phyloP scores from a whole-genome alignment of 1,140 invertebrate species.

The Drosophila novamexicana region DNA sequence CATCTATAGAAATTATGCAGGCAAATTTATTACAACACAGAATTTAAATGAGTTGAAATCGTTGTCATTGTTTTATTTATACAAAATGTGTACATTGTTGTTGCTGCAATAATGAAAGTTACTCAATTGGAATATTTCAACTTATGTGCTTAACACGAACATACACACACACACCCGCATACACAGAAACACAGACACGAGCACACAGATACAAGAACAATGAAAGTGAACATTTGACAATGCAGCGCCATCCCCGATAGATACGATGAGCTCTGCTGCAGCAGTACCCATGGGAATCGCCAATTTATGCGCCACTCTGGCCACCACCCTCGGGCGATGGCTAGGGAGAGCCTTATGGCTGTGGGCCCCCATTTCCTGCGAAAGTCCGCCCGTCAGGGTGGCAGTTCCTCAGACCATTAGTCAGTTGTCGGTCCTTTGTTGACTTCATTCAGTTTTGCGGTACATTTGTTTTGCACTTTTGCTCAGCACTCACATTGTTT shows the following conservation, averaged over 20 bases:
- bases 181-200: neutral
- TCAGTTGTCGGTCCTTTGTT: slow-evolving; percentile 71
- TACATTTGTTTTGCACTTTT: slow-evolving; percentile 81
- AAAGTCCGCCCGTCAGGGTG: slow-evolving; percentile 10
- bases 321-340: slow-evolving; percentile 27
- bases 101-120: slow-evolving; percentile 77
- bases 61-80: slow-evolving; percentile 79
- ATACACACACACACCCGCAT: slow-evolving; percentile 31
- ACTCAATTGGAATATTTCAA: slow-evolving; percentile 83
- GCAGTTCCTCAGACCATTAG: slow-evolving; percentile 52
- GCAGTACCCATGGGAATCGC: slow-evolving; percentile 73
- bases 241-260: slow-evolving; percentile 37
- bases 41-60: slow-evolving; percentile 83
- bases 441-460: slow-evolving; percentile 81
- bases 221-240: slow-evolving; percentile 78
- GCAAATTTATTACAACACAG: slow-evolving; percentile 77
- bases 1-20: slow-evolving; percentile 79
- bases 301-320: slow-evolving; percentile 77
- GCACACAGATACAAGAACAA: slow-evolving; percentile 53
- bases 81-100: slow-evolving; percentile 73
- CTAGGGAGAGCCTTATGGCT: slow-evolving; percentile 2
- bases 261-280: neutral
- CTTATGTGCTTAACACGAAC: slow-evolving; percentile 75
- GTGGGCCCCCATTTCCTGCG: slow-evolving; percentile 8
- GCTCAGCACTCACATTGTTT: slow-evolving; percentile 55